Percentiles rank a stretch among this genome's conserved stretches.
Conservation (phyloP, 2,888 invertebrate genomes). For the Pharmacophagus antenor region DNA sequence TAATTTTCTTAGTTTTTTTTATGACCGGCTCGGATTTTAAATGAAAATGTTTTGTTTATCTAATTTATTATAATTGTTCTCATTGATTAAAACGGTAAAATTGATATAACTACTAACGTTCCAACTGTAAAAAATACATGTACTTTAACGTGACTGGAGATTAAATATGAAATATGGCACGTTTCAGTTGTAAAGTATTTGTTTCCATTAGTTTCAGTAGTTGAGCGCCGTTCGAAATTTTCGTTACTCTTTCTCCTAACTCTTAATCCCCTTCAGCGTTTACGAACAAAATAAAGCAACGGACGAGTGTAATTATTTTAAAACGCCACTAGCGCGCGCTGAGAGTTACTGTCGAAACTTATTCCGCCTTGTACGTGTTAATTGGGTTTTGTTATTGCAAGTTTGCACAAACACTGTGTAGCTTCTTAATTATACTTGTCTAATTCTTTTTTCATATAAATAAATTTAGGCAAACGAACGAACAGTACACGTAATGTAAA, state of each 20-base stretch:
- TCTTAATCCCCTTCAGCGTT: slow-evolving; percentile 19
- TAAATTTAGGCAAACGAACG: too few relatives aligned
- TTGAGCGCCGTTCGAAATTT: slow-evolving; percentile 14
- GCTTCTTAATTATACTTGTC: too few relatives aligned
- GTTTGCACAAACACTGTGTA: too few relatives aligned
- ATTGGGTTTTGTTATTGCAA: not conserved
- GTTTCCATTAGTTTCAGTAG: slow-evolving; percentile 9
- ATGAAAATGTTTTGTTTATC: too few relatives aligned
- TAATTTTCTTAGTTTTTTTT: too few relatives aligned
- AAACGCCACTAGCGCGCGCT: slow-evolving; percentile 10
- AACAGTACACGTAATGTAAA: too few relatives aligned
- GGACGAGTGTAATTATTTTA: slow-evolving; percentile 15
- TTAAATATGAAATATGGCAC: not conserved
- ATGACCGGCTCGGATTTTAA: too few relatives aligned
- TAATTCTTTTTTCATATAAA: too few relatives aligned
- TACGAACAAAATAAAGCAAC: slow-evolving; percentile 20
- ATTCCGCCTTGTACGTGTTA: slow-evolving; percentile 9
- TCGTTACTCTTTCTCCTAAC: slow-evolving; percentile 7
- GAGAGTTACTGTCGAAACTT: slow-evolving; percentile 8
- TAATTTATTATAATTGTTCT: not conserved
- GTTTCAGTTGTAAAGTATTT: slow-evolving; percentile 1
- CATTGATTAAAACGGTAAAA: not conserved
- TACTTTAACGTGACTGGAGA: not conserved
- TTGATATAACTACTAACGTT: not conserved
- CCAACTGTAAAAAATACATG: not conserved